Evolutionary conservation across 2,113 vertebrate species (phyloP).

Genomic region (Eupsittula cactorum): DNA sequence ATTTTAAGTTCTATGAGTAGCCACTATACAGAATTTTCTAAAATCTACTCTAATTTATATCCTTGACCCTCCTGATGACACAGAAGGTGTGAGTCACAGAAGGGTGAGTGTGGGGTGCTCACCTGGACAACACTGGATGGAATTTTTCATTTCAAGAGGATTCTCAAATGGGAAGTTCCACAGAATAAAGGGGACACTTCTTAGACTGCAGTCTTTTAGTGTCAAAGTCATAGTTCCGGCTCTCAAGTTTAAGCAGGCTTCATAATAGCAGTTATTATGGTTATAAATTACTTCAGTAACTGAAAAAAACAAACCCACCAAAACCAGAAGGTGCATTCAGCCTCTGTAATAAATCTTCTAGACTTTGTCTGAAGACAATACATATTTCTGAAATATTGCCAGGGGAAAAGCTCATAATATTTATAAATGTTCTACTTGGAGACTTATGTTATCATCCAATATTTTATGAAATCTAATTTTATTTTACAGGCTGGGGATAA

Average conservation of each 20-base stretch:
- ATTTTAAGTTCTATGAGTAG: accelerated
- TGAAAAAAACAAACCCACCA: neutral
- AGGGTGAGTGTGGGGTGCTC: neutral
- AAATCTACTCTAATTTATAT: too few species aligned
- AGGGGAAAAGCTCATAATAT: neutral
- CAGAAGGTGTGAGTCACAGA: too few species aligned
- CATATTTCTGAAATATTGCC: neutral
- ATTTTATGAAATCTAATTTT: neutral
- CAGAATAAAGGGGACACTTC: neutral
- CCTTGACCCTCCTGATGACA: neutral
- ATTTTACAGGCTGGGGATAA: neutral
- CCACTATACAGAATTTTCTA: neutral
- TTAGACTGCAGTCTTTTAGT: neutral
- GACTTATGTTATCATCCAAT: neutral
- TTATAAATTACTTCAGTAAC: neutral
- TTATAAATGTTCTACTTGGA: neutral
- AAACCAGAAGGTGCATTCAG: neutral
- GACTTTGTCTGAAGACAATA: neutral
- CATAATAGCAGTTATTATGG: neutral
- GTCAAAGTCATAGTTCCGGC: neutral
- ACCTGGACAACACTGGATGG: accelerated
- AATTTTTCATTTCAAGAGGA: neutral
- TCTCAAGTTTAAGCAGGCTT: neutral
- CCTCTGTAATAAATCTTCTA: neutral
- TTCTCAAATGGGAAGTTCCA: neutral